phyloP scores from a whole-genome alignment of 2,113 vertebrate species.

The Syngnathus scovelli region DNA sequence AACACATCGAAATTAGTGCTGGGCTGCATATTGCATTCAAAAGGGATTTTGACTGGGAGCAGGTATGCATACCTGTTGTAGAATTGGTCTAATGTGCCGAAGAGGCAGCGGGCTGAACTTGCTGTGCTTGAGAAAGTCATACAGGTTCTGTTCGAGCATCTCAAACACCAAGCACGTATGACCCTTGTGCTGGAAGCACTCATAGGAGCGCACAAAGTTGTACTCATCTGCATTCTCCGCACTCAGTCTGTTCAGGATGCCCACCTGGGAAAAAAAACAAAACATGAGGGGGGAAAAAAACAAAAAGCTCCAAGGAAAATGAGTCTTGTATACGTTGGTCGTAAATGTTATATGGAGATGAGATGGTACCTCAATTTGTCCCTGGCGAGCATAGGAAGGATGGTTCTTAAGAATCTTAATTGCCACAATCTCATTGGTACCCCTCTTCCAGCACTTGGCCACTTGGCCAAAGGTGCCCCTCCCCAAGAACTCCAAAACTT shows the following conservation, averaged over 20 bases:
- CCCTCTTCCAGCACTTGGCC: constrained; percentile 96
- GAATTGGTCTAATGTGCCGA: constrained; percentile 91
- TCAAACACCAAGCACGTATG: constrained; percentile 98
- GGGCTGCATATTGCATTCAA: background rate
- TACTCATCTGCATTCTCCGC: constrained; percentile 95
- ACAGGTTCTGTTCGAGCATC: constrained; percentile 98
- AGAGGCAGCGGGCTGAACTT: constrained; percentile 95
- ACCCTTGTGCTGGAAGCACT: constrained; percentile 99
- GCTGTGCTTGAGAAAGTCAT: constrained; percentile 97
- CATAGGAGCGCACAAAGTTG: constrained; percentile 96
- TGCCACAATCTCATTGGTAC: constrained; percentile 96
- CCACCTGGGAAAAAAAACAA: constrained; percentile 71
- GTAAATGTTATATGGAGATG: background rate
- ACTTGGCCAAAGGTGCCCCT: constrained; percentile 96
- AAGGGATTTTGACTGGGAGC: background rate
- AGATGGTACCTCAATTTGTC: constrained; percentile 88
- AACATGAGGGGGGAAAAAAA: background rate
- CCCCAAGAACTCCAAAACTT: constrained; percentile 94
- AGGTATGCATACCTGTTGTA: constrained; percentile 63
- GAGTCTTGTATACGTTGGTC: background rate
- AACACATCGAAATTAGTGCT: constrained; percentile 6
- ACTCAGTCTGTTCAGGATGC: constrained; percentile 92
- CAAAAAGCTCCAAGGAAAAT: background rate
- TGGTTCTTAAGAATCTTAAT: constrained; percentile 99
- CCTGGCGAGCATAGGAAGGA: constrained; percentile 94